phyloP scores from a whole-genome alignment of 2,888 invertebrate genomes.

The Acanthoscelides obtectus region DNA sequence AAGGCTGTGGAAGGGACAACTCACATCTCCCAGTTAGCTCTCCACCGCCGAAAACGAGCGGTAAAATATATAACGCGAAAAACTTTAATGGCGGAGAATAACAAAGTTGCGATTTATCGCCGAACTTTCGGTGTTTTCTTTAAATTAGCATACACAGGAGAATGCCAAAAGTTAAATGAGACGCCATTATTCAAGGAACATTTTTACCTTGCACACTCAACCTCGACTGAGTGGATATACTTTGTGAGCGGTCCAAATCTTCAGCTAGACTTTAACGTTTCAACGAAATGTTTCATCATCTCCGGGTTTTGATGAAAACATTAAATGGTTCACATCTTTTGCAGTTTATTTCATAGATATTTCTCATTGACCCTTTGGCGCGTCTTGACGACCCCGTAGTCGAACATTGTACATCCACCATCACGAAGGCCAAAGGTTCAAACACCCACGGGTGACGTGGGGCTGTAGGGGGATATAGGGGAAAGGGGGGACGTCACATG shows the following conservation, averaged over 20 bases:
- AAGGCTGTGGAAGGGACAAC: neutral
- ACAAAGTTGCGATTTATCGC: constrained; percentile 16
- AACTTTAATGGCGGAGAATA: constrained; percentile 1
- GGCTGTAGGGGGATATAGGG: too few species aligned
- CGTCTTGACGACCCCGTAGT: too few species aligned
- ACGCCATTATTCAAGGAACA: neutral
- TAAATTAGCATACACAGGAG: constrained; percentile 12
- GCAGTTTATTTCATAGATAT: too few species aligned
- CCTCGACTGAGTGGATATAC: neutral
- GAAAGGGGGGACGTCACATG: too few species aligned
- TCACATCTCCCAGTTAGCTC: neutral
- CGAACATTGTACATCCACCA: too few species aligned
- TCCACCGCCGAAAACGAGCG: neutral
- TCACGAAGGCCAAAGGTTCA: too few species aligned
- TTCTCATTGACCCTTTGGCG: too few species aligned
- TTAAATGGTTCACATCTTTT: too few species aligned
- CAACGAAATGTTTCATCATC: too few species aligned
- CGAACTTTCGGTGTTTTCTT: constrained; percentile 12
- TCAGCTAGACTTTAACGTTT: too few species aligned
- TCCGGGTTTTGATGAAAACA: too few species aligned
- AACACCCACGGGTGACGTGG: too few species aligned
- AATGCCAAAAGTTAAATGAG: constrained; percentile 5
- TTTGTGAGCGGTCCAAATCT: neutral
- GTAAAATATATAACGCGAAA: constrained; percentile 15
- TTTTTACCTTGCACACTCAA: neutral